Evolutionary conservation across 2,797 vertebrate species (phyloP).

Genomic region (Neoniphon sammara): DNA sequence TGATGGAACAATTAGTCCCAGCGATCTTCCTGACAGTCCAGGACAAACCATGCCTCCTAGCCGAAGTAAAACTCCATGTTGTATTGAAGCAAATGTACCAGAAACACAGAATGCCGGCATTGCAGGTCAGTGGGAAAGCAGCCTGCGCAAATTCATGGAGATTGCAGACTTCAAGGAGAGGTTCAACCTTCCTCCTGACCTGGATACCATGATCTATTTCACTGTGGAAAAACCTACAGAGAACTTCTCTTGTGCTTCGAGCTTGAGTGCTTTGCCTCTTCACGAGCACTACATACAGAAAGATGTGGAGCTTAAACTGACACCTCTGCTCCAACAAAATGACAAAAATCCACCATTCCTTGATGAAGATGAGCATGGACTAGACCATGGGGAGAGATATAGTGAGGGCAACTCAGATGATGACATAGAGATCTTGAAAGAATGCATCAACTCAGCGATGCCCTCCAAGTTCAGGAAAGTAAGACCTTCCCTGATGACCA

Average conservation of each 20-base stretch:
- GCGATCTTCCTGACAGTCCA: constrained; percentile 96
- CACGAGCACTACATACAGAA: constrained; percentile 97
- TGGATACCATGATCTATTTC: constrained; percentile 97
- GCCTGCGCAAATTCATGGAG: constrained; percentile 94
- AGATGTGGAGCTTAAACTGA: constrained; percentile 95
- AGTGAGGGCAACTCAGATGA: constrained; percentile 90
- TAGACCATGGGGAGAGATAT: constrained; percentile 81
- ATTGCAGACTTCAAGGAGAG: constrained; percentile 95
- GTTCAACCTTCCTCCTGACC: constrained; percentile 92
- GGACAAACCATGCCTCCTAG: constrained; percentile 99
- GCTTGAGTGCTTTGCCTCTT: constrained; percentile 94
- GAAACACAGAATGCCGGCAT: constrained; percentile 87
- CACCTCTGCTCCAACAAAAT: constrained; percentile 89
- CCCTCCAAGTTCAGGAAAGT: constrained; percentile 93
- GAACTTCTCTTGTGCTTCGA: constrained; percentile 99
- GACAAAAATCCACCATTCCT: constrained; percentile 81
- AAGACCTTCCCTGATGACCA: constrained; percentile 87
- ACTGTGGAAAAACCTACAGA: constrained; percentile 97
- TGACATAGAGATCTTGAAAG: constrained; percentile 94
- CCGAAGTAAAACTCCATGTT: constrained; percentile 96
- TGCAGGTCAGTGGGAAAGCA: constrained; percentile 94
- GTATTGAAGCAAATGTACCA: constrained; percentile 80
- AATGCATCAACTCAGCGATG: constrained; percentile 96
- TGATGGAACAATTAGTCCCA: constrained; percentile 96
- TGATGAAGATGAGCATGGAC: constrained; percentile 83